Evolutionary conservation across 2,888 invertebrate genomes (phyloP).

Genomic region (Aphelenchoides bicaudatus): DNA sequence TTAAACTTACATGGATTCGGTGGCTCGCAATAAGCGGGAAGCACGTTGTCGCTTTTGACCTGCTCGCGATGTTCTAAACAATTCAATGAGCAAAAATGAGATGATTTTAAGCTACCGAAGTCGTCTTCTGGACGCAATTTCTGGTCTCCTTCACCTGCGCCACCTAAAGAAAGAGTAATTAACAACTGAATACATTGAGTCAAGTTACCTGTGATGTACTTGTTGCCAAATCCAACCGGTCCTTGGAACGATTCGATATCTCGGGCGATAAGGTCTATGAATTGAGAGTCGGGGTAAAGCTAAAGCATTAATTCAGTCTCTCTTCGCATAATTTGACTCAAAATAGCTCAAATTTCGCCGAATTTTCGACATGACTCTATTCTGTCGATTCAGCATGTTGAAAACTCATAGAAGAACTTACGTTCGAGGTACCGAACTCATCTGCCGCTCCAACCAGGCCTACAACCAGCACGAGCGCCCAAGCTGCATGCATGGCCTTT

Average conservation of each 20-base stretch:
- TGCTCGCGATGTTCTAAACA: constrained; percentile 58
- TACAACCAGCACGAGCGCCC: too few species aligned
- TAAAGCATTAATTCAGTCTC: too few species aligned
- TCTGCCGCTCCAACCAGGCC: too few species aligned
- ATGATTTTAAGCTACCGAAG: constrained; percentile 51
- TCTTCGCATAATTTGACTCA: too few species aligned
- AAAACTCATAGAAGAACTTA: too few species aligned
- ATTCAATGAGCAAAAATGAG: constrained; percentile 36
- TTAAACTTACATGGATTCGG: constrained; percentile 87
- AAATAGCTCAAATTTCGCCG: too few species aligned
- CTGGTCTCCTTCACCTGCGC: constrained; percentile 76
- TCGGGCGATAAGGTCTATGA: constrained; percentile 54
- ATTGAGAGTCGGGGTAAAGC: constrained; percentile 46
- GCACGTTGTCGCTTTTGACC: constrained; percentile 82
- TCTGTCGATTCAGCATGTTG: too few species aligned
- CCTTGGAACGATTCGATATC: constrained; percentile 52
- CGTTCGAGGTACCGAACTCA: too few species aligned
- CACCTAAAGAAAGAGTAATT: constrained; percentile 62
- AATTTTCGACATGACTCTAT: too few species aligned
- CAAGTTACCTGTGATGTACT: constrained; percentile 52
- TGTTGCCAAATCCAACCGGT: constrained; percentile 48
- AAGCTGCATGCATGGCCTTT: too few species aligned
- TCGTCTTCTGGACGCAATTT: constrained; percentile 64
- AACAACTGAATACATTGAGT: constrained; percentile 13
- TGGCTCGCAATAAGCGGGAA: constrained; percentile 97